Evolutionary conservation across 1,140 invertebrate species (phyloP).

Genomic region (Drosophila novamexicana): DNA sequence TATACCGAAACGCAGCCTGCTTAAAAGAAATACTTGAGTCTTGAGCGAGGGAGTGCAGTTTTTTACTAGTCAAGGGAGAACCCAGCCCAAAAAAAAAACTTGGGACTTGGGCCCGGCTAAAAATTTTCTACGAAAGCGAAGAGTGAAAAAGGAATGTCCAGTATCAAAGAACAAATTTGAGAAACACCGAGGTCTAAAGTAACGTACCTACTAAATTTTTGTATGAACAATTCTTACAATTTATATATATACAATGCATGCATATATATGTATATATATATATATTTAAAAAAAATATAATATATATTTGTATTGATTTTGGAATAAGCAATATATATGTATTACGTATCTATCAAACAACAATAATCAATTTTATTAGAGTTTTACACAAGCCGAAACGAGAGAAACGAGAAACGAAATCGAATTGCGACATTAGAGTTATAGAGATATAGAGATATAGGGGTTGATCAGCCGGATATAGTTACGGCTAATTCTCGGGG

Average conservation of each 20-base stretch:
- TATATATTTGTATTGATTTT: slow-evolving; percentile 84
- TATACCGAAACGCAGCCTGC: slow-evolving; percentile 61
- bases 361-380: slow-evolving; percentile 83
- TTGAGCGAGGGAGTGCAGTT: slow-evolving; percentile 26
- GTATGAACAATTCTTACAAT: slow-evolving; percentile 84
- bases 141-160: slow-evolving; percentile 70
- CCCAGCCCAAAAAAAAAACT: slow-evolving; percentile 17
- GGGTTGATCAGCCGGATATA: not conserved
- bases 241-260: slow-evolving; percentile 60
- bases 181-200: slow-evolving; percentile 83
- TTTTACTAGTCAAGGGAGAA: slow-evolving; percentile 30
- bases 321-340: slow-evolving; percentile 79
- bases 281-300: slow-evolving; percentile 69
- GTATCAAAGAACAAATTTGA: slow-evolving; percentile 71
- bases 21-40: slow-evolving; percentile 21
- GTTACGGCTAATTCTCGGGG: not conserved
- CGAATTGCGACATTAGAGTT: slow-evolving; percentile 14
- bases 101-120: slow-evolving; percentile 39
- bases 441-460: slow-evolving; percentile 4
- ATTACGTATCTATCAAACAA: slow-evolving; percentile 78
- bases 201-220: slow-evolving; percentile 84
- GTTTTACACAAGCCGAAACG: slow-evolving; percentile 64
- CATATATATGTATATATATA: slow-evolving; percentile 64
- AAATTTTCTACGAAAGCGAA: slow-evolving; percentile 72
- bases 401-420: slow-evolving; percentile 38